Base-by-base conservation (phyloP, 2,888 invertebrate genomes). In the Papilio demoleus region DNA sequence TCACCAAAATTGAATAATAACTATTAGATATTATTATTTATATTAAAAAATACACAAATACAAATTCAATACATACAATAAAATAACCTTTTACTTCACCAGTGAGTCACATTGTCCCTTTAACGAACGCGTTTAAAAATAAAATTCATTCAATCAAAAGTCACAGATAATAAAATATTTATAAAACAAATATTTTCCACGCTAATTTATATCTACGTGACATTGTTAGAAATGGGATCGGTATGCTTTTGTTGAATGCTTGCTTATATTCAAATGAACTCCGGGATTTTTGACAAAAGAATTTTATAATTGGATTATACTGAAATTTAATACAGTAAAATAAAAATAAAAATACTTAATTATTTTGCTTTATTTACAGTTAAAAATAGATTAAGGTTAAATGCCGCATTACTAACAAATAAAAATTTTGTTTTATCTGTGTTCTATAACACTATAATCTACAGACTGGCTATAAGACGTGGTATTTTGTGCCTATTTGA, bases 211-310 rank as follows among this genome's bases (percentile, higher is more conserved):
- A 53, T n/a, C 14, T 24, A 53, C 27, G 53, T 53, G 53, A 14
- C 24, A 27, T 53, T 53, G 53, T 53, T n/a, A 53, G 53, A 53
- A 27, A 53, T 5, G 6, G 27, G 53, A 24, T 27, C 50, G 50
- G 27, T n/a, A 27, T 24, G 12, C 24, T 53, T 53, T 53, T 53
- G 24, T 53, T 53, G 5, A 27, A 27, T 27, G 24, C 50, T 53
- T 53, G 53, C 27, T n/a, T 53, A 53, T 53, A 53, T 53, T 53
- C 27, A 53, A 53, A 53, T 53, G 53, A 53, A 27, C 14, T n/a
- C 27, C 53, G 53, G 24, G 11, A 50, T 53, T 53, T 53, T 8
- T 53, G 27, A 0, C 2, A 53, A 53, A 27, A n/a, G n/a, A 27
- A 53, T 53, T 53, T 53, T 27, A 53, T 53, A 53, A 53, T 27